These are phyloP conservation scores for Montipora capitata DNA, from an alignment of 92 coral and sea anemone genomes.

Conservation along the genomic window DNA sequence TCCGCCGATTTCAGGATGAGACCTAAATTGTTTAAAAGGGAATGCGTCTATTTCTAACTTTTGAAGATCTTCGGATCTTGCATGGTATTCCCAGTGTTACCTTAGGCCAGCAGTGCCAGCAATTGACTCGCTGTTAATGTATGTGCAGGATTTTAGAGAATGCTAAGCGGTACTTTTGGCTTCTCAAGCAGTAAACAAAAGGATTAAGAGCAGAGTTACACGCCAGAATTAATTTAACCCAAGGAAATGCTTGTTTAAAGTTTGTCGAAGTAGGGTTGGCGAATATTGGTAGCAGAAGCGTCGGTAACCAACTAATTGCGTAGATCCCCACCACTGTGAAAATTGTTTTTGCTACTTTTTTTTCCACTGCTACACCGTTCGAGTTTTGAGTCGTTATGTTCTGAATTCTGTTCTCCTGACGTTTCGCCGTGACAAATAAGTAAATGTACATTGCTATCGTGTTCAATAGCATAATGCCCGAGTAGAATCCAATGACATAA, in stretches of 20 bases:
- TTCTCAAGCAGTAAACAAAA: slow-evolving; percentile 62
- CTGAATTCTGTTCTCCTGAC: slow-evolving; percentile 62
- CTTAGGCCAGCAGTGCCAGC: too few relatives aligned
- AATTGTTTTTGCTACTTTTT: slow-evolving; percentile 51
- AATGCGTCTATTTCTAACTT: too few relatives aligned
- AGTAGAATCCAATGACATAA: slow-evolving; percentile 17
- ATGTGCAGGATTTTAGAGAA: slow-evolving; percentile 36
- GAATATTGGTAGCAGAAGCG: slow-evolving; percentile 12
- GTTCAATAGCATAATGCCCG: slow-evolving; percentile 1
- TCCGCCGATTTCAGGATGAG: too few relatives aligned
- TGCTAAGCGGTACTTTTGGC: slow-evolving; percentile 56
- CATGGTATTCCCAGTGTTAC: too few relatives aligned
- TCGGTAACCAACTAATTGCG: slow-evolving; percentile 38
- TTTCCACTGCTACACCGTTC: slow-evolving; percentile 8
- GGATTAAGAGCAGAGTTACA: slow-evolving; percentile 77
- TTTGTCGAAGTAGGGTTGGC: slow-evolving; percentile 13
- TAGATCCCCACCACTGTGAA: slow-evolving; percentile 42
- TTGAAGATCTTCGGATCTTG: too few relatives aligned
- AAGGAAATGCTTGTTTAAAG: neutral
- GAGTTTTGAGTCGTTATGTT: neutral
- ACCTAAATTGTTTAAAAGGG: too few relatives aligned
- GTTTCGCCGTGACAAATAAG: slow-evolving; percentile 50
- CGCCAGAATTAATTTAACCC: slow-evolving; percentile 31
- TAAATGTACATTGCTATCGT: slow-evolving; percentile 64
- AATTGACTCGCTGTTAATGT: too few relatives aligned